Evolutionary conservation across 2,113 vertebrate species (phyloP).

Genomic region (Amphilophus citrinellus): DNA sequence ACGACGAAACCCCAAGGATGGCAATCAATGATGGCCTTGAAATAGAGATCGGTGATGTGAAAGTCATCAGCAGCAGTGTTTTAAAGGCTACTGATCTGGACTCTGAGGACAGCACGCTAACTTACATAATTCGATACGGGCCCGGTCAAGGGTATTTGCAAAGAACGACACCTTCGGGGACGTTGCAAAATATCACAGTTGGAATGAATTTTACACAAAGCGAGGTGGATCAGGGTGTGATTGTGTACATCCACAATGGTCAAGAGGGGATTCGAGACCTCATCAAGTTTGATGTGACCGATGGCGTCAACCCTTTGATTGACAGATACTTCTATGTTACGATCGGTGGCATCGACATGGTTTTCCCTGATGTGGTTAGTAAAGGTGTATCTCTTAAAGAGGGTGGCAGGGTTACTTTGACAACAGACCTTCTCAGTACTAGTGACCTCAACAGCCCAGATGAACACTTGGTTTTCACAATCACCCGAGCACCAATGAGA

Average conservation of each 20-base stretch:
- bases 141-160: conserved; percentile 90
- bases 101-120: conserved; percentile 89
- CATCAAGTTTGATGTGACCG: conserved; percentile 96
- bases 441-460: conserved; percentile 96
- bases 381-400: conserved; percentile 95
- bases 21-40: conserved; percentile 94
- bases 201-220: conserved; percentile 96
- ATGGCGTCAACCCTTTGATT: conserved; percentile 92
- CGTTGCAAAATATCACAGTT: conserved; percentile 87
- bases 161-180: conserved; percentile 76
- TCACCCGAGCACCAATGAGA: conserved; percentile 90
- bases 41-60: conserved; percentile 89
- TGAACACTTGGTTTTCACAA: conserved; percentile 92
- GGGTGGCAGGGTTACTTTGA: conserved; percentile 92
- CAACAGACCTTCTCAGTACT: conserved; percentile 95
- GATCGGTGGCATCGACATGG: conserved; percentile 88
- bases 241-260: conserved; percentile 89
- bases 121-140: conserved; percentile 88
- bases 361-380: conserved; percentile 93
- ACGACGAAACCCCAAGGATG: conserved; percentile 97
- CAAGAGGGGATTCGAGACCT: conserved; percentile 92
- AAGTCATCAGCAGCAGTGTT: conserved; percentile 85
- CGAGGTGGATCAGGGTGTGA: conserved; percentile 89
- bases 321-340: conserved; percentile 97
- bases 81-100: conserved; percentile 95